A percentile compares a stretch with the other conserved stretches of the same genome.
These are phyloP conservation scores for Drosophila watanabei DNA, from an alignment of 1,140 invertebrate genomes.

Conservation along the genomic window DNA sequence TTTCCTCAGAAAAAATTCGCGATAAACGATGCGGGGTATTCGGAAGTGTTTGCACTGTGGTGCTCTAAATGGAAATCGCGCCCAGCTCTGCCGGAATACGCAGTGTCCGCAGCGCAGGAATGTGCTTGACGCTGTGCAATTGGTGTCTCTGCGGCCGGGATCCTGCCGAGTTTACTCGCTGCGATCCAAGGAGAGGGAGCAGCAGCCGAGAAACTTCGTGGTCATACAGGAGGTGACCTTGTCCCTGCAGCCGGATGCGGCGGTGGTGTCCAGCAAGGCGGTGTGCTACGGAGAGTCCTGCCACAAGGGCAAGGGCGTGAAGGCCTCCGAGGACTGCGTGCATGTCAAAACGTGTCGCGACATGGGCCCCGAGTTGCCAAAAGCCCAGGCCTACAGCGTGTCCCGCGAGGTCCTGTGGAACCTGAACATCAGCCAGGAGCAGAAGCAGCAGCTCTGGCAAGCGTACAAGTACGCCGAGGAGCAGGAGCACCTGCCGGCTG, in stretches of 20 bases:
- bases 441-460: slow-evolving; percentile 76
- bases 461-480: slow-evolving; percentile 62
- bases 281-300: slow-evolving; percentile 72
- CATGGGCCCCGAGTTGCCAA: slow-evolving; percentile 31
- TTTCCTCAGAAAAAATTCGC: neutral
- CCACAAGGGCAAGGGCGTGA: slow-evolving; percentile 23
- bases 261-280: slow-evolving; percentile 75
- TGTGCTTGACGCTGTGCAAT: slow-evolving; percentile 64
- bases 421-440: slow-evolving; percentile 68
- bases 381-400: slow-evolving; percentile 61
- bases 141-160: slow-evolving; percentile 48
- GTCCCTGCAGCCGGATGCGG: slow-evolving; percentile 56
- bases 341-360: slow-evolving; percentile 73
- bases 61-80: slow-evolving; percentile 69
- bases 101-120: slow-evolving; percentile 66
- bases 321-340: slow-evolving; percentile 40
- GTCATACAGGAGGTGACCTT: slow-evolving; percentile 62
- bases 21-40: slow-evolving; percentile 58
- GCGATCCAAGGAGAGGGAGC: slow-evolving; percentile 60
- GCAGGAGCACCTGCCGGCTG: slow-evolving; percentile 64
- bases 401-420: slow-evolving; percentile 76
- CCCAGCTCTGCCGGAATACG: slow-evolving; percentile 63
- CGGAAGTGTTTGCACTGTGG: slow-evolving; percentile 72
- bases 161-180: slow-evolving; percentile 63
- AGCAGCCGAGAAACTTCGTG: slow-evolving; percentile 73